Evolutionary conservation across 1,140 invertebrate genomes (phyloP).

Genomic region (Manduca sexta): DNA sequence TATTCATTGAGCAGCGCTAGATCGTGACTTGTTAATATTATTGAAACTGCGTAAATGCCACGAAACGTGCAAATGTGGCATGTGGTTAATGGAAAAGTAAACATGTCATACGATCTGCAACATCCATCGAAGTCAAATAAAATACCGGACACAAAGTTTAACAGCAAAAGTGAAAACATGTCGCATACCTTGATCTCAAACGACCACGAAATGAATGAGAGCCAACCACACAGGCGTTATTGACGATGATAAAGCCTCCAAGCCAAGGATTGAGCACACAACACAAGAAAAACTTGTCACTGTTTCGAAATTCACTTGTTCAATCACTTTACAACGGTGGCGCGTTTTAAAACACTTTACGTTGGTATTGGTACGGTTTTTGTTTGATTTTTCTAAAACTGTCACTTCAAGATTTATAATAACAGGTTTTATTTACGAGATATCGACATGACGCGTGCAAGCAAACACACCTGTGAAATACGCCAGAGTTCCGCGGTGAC

Average conservation of each 20-base stretch:
- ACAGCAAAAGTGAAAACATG: slow-evolving; percentile 14
- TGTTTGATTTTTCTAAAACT: no score
- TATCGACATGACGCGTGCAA: slow-evolving; percentile 22
- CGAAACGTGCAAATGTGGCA: no score
- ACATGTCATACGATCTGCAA: no score
- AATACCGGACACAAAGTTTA: background rate
- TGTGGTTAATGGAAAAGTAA: no score
- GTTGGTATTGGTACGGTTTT: no score
- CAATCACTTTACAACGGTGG: no score
- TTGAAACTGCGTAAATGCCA: no score
- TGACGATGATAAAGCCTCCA: slow-evolving; percentile 54
- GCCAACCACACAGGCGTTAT: slow-evolving; percentile 37
- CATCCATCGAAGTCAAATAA: no score
- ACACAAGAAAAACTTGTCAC: slow-evolving; percentile 66
- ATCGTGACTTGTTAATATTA: no score
- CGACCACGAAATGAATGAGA: slow-evolving; percentile 37
- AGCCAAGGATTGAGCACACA: slow-evolving; percentile 54
- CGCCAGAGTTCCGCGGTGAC: slow-evolving; percentile 52
- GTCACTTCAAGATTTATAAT: slow-evolving; percentile 11
- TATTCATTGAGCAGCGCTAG: no score
- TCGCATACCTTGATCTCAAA: slow-evolving; percentile 51
- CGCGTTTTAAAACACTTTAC: slow-evolving; percentile 14
- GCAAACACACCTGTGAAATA: slow-evolving; percentile 45
- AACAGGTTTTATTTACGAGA: slow-evolving; percentile 60
- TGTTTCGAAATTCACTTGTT: slow-evolving; percentile 45